These are phyloP conservation scores for Delichon dasypus DNA, from an alignment of 2,797 vertebrate genomes.

Conservation along the genomic window DNA sequence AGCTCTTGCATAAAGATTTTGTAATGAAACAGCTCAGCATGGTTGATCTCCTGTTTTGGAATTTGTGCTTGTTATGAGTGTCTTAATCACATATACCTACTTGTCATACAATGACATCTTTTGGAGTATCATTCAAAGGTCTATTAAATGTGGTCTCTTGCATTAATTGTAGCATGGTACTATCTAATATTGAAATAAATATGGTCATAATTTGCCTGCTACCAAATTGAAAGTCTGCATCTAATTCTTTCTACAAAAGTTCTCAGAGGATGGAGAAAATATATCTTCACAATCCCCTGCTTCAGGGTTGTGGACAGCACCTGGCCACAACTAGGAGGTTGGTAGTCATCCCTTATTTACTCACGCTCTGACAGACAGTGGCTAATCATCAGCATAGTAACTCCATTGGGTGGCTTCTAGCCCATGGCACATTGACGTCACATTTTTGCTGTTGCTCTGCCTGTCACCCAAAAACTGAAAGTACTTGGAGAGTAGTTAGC, in stretches of 20 bases:
- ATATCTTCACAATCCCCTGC: not conserved
- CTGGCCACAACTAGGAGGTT: not conserved
- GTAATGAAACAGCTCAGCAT: not conserved
- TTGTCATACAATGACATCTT: not conserved
- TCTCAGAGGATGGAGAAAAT: not conserved
- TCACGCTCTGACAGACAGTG: not conserved
- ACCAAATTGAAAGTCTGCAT: not conserved
- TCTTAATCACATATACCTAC: not conserved
- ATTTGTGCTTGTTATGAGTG: not conserved
- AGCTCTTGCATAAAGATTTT: not conserved
- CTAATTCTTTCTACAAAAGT: not conserved
- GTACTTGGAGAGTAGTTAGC: not conserved
- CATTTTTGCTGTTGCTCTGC: not conserved
- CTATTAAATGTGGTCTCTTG: not conserved
- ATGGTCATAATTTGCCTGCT: not conserved
- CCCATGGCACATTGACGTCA: fast-evolving
- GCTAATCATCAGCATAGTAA: not conserved
- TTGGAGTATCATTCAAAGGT: not conserved
- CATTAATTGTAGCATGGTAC: not conserved
- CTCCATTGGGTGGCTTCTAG: not conserved
- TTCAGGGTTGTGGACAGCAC: not conserved
- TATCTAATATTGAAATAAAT: not conserved
- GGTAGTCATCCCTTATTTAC: not conserved
- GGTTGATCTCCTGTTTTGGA: not conserved
- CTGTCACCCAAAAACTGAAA: not conserved